Conservation (phyloP, 1,140 invertebrate genomes). For the Lanistes nyassanus region DNA sequence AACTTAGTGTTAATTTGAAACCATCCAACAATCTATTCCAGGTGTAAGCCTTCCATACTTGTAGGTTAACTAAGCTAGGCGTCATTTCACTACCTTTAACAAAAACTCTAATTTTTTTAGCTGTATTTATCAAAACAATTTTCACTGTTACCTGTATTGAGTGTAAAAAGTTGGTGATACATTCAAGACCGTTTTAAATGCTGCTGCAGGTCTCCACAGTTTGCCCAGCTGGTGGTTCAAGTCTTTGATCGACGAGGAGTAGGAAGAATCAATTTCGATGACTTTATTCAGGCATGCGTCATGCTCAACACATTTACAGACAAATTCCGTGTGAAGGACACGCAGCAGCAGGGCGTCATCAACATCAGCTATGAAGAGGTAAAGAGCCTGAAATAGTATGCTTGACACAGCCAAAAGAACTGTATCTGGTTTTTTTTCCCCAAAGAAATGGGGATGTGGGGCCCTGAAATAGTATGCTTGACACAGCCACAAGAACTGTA, state of each 20-base stretch:
- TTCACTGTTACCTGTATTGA: too few species aligned
- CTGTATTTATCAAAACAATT: background rate
- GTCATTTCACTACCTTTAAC: too few species aligned
- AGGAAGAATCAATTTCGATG: slow-evolving; percentile 65
- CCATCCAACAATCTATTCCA: too few species aligned
- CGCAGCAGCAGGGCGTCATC: slow-evolving; percentile 56
- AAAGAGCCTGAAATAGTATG: background rate
- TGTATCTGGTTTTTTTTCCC: too few species aligned
- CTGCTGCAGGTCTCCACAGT: slow-evolving; percentile 62
- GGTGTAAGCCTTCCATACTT: too few species aligned
- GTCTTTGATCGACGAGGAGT: slow-evolving; percentile 60
- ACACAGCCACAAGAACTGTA: too few species aligned
- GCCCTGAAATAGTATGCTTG: too few species aligned
- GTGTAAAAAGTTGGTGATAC: too few species aligned
- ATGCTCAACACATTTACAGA: slow-evolving; percentile 66
- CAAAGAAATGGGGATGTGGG: too few species aligned
- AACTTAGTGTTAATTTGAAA: too few species aligned
- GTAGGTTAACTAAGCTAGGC: too few species aligned
- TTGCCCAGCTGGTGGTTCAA: slow-evolving; percentile 59
- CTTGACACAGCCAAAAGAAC: background rate
- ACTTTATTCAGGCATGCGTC: slow-evolving; percentile 68
- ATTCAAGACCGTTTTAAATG: background rate
- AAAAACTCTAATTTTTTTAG: background rate
- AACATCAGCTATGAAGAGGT: slow-evolving; percentile 65
- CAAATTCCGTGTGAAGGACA: slow-evolving; percentile 64